Evolutionary conservation across 2,888 invertebrate genomes (phyloP), one percentile per base, ranked within the genome.

Genomic region (Cremastinae sp.): DNA sequence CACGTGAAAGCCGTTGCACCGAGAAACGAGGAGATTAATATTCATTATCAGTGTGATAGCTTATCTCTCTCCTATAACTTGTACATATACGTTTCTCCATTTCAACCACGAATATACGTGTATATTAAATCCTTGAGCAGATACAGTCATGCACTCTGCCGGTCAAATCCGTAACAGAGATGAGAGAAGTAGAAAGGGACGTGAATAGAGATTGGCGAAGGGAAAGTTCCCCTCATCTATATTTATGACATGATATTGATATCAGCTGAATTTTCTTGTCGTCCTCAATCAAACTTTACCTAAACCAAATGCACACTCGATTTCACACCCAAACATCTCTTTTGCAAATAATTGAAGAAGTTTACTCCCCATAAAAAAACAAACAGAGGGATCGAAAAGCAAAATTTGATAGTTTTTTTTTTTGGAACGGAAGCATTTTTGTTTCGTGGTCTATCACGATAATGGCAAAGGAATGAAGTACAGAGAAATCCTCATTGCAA

Each of bases 41-140:
- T 76, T 73, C 58, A 76, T 76, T 73, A 73, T 76, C 69, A 47
- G 37, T 9, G 65, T 55, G 75, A 72, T 75, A 53, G 73, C 64
- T 59, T 73, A 76, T 76, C 68, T 71, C 43, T 58, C 45, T 35
- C 28, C 45, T 62, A 62, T 55, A 55, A 70, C 61, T 35, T n/a
- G 49, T 59, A 64, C 53, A 58, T 20, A 59, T 61, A 56, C 56
- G 68, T 76, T 68, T 69, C 68, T 14, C 58, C 51, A 69, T 73
- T 76, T 58, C 43, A 28, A 62, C 51, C 47, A 22, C 47, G 39
- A 28, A 28, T 28, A 2, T 16, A n/a, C 39, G 16, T 16, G 59
- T 20, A 37, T 41, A 39, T 55, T 18, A 45, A n/a, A n/a, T 28
- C 39, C 39, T 9, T 16, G 20, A 8, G 10, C 20, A 14, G 9